phyloP scores from a whole-genome alignment of 2,888 invertebrate genomes.

The Mactromeris polynyma region DNA sequence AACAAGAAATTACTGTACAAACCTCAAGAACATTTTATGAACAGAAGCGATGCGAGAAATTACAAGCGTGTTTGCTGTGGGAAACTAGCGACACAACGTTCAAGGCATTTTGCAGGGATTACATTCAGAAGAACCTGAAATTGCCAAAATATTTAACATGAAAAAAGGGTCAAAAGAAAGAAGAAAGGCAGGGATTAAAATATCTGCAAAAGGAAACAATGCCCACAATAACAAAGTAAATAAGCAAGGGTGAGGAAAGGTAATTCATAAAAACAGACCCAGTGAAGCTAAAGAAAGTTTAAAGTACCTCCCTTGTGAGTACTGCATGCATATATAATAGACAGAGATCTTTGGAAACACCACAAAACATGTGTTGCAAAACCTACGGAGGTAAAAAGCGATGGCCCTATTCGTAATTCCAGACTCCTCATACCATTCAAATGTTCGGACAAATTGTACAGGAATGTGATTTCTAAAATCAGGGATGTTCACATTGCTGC shows the following conservation, averaged over 20 bases:
- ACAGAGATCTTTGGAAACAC: conserved; percentile 8
- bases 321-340: conserved; percentile 20
- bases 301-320: conserved; percentile 48
- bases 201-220: conserved; percentile 45
- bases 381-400: neutral
- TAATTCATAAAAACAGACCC: conserved; percentile 52
- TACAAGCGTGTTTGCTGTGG: conserved; percentile 53
- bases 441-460: neutral
- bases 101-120: conserved; percentile 46
- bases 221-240: conserved; percentile 34
- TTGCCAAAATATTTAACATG: conserved; percentile 40
- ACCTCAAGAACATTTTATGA: too few relatives aligned
- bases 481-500: conserved; percentile 48
- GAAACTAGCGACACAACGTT: conserved; percentile 25
- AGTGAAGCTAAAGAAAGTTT: conserved; percentile 21
- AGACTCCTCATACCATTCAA: neutral
- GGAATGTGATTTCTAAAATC: conserved; percentile 37
- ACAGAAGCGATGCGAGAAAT: too few relatives aligned
- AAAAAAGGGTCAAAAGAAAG: conserved; percentile 47
- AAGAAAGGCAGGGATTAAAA: conserved; percentile 31
- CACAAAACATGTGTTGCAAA: conserved; percentile 16
- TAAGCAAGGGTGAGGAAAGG: conserved; percentile 25
- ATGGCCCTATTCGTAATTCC: neutral
- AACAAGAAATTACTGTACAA: too few relatives aligned
- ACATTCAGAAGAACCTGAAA: conserved; percentile 53